Percentiles rank a stretch among this genome's conserved stretches.
phyloP scores from a whole-genome alignment of 2,888 invertebrate genomes.

The Sesia bembeciformis region DNA sequence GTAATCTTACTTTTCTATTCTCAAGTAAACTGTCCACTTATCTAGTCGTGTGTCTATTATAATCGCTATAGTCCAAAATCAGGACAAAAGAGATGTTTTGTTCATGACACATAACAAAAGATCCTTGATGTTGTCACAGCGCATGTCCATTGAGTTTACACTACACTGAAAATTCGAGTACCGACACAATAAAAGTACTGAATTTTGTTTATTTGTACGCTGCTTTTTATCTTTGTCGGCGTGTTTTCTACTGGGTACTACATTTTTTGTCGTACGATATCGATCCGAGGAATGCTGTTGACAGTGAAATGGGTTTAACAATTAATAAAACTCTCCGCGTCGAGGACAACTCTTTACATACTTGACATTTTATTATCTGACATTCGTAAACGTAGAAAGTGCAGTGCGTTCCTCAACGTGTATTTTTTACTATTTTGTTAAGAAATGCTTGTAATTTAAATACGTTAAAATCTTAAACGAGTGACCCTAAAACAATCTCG shows the following conservation, averaged over 20 bases:
- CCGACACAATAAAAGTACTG: constrained; percentile 52
- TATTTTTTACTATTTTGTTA: neutral
- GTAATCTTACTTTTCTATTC: no score
- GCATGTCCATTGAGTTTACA: constrained; percentile 64
- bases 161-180: constrained; percentile 69
- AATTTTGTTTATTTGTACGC: constrained; percentile 38
- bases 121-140: constrained; percentile 51
- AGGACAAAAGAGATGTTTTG: constrained; percentile 53
- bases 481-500: constrained; percentile 56
- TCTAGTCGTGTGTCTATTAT: constrained; percentile 31
- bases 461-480: constrained; percentile 20
- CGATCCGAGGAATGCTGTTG: constrained; percentile 63
- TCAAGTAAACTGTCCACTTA: neutral
- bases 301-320: constrained; percentile 70
- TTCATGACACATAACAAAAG: constrained; percentile 44
- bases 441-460: neutral
- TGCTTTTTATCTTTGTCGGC: constrained; percentile 61
- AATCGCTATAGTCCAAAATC: constrained; percentile 30
- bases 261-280: constrained; percentile 51
- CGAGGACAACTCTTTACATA: constrained; percentile 41
- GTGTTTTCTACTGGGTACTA: constrained; percentile 35
- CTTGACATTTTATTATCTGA: constrained; percentile 27
- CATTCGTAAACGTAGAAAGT: neutral
- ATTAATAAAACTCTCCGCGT: constrained; percentile 63
- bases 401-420: neutral